phyloP scores from a whole-genome alignment of 2,797 vertebrate species.

The Hippopotamyrus pictus region DNA sequence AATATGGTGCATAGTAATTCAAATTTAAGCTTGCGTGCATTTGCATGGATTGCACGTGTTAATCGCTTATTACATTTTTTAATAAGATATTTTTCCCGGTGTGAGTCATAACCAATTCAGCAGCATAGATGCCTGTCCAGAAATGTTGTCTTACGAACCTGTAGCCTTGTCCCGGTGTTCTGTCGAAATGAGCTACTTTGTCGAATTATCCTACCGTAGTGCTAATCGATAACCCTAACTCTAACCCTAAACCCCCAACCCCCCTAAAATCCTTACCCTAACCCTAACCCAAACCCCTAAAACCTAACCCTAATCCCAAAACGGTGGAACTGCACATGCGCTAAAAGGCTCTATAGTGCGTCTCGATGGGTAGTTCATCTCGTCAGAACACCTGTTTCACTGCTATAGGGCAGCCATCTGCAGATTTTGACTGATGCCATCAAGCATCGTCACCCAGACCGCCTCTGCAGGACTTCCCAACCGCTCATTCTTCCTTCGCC shows the following conservation, averaged over 20 bases:
- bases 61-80: background rate
- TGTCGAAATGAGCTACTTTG: too few species aligned
- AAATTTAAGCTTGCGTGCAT: background rate
- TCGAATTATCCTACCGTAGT: too few species aligned
- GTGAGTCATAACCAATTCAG: background rate
- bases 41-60: constrained; percentile 3
- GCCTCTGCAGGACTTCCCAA: background rate
- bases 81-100: background rate
- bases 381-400: background rate
- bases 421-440: background rate
- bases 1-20: constrained; percentile 6
- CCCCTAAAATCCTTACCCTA: too few species aligned
- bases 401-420: background rate
- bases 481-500: background rate
- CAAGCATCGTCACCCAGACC: background rate
- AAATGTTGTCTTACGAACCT: background rate
- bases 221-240: too few species aligned
- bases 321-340: too few species aligned
- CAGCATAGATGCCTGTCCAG: background rate
- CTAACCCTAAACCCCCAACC: too few species aligned
- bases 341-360: too few species aligned
- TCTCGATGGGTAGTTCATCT: too few species aligned
- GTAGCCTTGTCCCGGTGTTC: background rate
- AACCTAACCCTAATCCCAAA: too few species aligned
- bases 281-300: too few species aligned